A percentile compares a stretch with the other conserved stretches of the same genome.
Conservation (phyloP, 2,888 invertebrate genomes). For the Cephus pulcher region DNA sequence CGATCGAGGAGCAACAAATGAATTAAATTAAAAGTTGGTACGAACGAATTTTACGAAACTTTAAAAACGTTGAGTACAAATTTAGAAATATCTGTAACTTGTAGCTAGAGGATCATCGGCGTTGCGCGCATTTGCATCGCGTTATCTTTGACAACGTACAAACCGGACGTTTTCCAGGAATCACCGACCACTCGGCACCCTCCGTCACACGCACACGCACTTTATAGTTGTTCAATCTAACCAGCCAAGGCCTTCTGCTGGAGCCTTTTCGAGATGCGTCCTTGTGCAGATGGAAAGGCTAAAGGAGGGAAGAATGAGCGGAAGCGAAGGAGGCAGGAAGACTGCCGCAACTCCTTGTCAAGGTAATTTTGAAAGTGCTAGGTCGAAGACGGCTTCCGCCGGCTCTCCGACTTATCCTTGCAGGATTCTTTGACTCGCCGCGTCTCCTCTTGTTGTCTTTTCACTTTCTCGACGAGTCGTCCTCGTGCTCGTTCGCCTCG, state of each 20-base stretch:
- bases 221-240: no score
- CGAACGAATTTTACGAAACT: conserved; percentile 12
- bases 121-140: neutral
- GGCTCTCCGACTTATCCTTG: conserved; percentile 27
- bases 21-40: neutral
- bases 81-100: conserved; percentile 46
- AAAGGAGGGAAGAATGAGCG: conserved; percentile 6
- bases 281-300: neutral
- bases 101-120: neutral
- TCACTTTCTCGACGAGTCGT: conserved; percentile 27
- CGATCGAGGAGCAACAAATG: neutral
- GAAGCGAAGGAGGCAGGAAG: conserved; percentile 22
- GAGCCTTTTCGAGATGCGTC: no score
- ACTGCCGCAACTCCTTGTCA: conserved; percentile 21
- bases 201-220: no score
- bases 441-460: conserved; percentile 21
- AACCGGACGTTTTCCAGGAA: no score
- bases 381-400: conserved; percentile 17
- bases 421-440: conserved; percentile 26
- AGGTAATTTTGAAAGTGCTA: conserved; percentile 28
- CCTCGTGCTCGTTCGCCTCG: conserved; percentile 35
- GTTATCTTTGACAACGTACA: no score
- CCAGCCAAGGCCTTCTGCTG: no score
- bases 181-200: no score
- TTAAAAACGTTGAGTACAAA: conserved; percentile 26